A percentile compares a stretch with the other conserved stretches of the same genome.
These are phyloP conservation scores for Latrodectus geometricus DNA, from an alignment of 1,140 invertebrate species.

Conservation along the genomic window DNA sequence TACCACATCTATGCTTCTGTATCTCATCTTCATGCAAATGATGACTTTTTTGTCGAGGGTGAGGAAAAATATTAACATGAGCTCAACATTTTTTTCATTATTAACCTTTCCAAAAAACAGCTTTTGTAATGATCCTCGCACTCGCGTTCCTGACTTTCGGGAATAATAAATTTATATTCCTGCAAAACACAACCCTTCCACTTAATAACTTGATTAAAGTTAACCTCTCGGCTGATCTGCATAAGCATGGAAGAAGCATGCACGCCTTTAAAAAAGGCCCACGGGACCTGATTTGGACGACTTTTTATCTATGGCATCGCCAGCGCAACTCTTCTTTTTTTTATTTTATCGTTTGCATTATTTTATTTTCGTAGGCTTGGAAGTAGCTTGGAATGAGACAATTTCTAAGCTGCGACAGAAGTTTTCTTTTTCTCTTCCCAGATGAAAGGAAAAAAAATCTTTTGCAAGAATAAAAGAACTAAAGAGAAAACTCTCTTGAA, in stretches of 20 bases:
- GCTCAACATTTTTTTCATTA: neutral
- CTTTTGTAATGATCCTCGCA: conserved; percentile 56
- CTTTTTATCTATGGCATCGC: conserved; percentile 31
- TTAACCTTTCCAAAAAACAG: conserved; percentile 19
- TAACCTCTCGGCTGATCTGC: conserved; percentile 56
- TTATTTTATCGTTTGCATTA: conserved; percentile 5
- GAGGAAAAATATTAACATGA: conserved; percentile 28
- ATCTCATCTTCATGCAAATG: conserved; percentile 51
- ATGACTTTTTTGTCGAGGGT: conserved; percentile 13
- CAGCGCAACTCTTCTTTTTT: conserved; percentile 23
- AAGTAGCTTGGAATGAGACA: conserved; percentile 30
- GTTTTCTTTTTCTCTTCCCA: conserved; percentile 15
- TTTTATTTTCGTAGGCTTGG: neutral
- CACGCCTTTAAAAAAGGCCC: conserved; percentile 60
- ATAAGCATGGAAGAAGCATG: conserved; percentile 33
- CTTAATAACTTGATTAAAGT: conserved; percentile 62
- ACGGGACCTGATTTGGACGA: conserved; percentile 36
- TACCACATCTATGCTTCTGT: conserved; percentile 24
- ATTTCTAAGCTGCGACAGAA: conserved; percentile 52
- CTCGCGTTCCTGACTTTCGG: conserved; percentile 17
- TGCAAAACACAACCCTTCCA: conserved; percentile 20
- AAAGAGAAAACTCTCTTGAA: neutral
- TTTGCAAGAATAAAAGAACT: conserved; percentile 6
- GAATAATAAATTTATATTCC: conserved; percentile 60
- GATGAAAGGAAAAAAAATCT: conserved; percentile 14